Evolutionary conservation across 2,888 invertebrate species (phyloP).

Genomic region (Didymodactylos carnosus): DNA sequence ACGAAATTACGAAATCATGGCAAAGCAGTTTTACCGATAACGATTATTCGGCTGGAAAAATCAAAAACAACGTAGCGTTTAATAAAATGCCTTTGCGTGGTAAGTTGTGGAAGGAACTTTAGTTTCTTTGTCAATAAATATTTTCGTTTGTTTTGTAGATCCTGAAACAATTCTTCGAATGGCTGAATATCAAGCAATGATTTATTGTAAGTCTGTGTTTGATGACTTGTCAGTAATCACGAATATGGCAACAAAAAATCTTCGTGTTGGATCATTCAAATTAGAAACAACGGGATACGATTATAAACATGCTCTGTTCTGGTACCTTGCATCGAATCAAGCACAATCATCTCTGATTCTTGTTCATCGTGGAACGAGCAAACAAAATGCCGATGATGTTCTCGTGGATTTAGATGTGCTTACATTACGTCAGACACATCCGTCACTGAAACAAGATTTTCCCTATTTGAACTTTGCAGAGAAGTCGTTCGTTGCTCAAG

Average conservation of each 20-base stretch:
- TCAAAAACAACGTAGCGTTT: background rate
- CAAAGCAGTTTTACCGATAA: background rate
- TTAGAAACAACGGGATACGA: background rate
- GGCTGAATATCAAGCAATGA: background rate
- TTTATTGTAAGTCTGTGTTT: background rate
- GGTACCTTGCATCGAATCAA: background rate
- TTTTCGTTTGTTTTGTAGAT: no score
- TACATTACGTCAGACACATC: background rate
- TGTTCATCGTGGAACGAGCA: background rate
- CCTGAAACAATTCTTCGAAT: background rate
- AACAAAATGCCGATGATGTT: background rate
- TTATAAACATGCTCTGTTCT: background rate
- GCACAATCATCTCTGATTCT: background rate
- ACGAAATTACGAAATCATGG: background rate
- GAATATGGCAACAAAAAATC: background rate
- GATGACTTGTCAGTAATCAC: background rate
- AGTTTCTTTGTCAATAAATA: no score
- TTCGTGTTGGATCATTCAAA: background rate
- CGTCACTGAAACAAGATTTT: background rate
- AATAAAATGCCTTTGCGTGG: background rate
- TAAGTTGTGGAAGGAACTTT: background rate
- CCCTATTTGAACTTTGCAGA: background rate
- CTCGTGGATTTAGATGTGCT: background rate
- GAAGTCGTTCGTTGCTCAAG: background rate
- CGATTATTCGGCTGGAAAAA: background rate